Conservation (phyloP, 1,140 invertebrate species). For the Kradibia gibbosae region DNA sequence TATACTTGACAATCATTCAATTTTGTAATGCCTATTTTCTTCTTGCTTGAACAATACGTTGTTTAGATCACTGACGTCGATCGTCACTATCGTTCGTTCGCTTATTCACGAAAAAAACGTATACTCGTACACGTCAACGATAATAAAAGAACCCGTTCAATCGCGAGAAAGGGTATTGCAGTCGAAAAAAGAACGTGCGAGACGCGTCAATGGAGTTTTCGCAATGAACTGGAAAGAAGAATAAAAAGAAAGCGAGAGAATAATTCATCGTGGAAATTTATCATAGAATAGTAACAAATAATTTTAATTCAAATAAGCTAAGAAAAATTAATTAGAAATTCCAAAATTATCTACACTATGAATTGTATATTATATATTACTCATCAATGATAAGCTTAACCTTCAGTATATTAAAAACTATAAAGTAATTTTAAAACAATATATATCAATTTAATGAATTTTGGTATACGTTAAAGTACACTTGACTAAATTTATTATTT, state of each 20-base stretch:
- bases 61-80: slow-evolving; percentile 50
- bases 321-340: slow-evolving; percentile 19
- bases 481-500: too few relatives aligned
- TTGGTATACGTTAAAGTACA: too few relatives aligned
- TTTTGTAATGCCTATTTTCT: background rate
- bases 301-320: background rate
- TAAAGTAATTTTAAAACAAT: too few relatives aligned
- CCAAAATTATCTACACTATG: background rate
- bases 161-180: slow-evolving; percentile 40
- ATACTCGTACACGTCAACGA: slow-evolving; percentile 29
- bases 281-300: slow-evolving; percentile 36
- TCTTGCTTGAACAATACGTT: slow-evolving; percentile 11
- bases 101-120: slow-evolving; percentile 11
- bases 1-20: background rate
- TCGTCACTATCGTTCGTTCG: slow-evolving; percentile 44
- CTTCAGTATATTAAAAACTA: too few relatives aligned
- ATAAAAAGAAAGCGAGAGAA: slow-evolving; percentile 34
- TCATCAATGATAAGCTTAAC: too few relatives aligned
- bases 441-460: too few relatives aligned
- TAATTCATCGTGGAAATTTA: slow-evolving; percentile 35
- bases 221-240: slow-evolving; percentile 36
- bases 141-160: slow-evolving; percentile 43
- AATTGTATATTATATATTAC: background rate
- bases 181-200: slow-evolving; percentile 28
- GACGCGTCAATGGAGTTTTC: slow-evolving; percentile 37